phyloP scores from a whole-genome alignment of 2,888 invertebrate species.

The Acanthosepion lycidas region DNA sequence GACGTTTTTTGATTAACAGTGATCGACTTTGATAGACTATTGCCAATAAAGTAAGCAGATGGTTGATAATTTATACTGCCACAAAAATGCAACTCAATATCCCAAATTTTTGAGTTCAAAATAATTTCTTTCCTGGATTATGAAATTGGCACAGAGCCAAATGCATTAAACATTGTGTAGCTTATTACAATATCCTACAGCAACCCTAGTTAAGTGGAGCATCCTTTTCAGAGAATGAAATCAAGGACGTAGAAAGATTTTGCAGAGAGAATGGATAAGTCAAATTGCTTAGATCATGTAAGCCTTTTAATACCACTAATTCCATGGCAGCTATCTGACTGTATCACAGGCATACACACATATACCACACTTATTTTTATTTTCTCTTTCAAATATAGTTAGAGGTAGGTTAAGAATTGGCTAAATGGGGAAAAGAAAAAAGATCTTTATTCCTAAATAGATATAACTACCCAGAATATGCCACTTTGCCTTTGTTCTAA shows the following conservation, averaged over 20 bases:
- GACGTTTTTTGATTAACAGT: neutral
- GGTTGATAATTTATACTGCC: slow-evolving; percentile 33
- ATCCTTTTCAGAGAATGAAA: neutral
- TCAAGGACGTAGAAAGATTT: neutral
- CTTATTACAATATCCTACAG: neutral
- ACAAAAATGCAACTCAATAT: neutral
- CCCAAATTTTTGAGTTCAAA: neutral
- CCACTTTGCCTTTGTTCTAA: neutral
- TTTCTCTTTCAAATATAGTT: neutral
- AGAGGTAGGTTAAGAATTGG: neutral
- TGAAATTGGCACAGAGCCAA: neutral
- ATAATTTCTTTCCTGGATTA: neutral
- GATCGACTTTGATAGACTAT: neutral
- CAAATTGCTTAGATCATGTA: slow-evolving; percentile 4
- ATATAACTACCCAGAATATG: neutral
- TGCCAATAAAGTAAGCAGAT: slow-evolving; percentile 33
- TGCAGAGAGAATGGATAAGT: neutral
- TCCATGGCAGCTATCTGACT: neutral
- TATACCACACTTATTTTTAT: neutral
- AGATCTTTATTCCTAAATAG: neutral
- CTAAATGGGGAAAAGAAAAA: neutral
- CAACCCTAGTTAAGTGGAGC: neutral
- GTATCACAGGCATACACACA: neutral
- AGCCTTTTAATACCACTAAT: slow-evolving; percentile 7
- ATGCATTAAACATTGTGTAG: slow-evolving; percentile 18